Evolutionary conservation across 2,797 vertebrate species (phyloP).

Genomic region (Coregonus sp.): DNA sequence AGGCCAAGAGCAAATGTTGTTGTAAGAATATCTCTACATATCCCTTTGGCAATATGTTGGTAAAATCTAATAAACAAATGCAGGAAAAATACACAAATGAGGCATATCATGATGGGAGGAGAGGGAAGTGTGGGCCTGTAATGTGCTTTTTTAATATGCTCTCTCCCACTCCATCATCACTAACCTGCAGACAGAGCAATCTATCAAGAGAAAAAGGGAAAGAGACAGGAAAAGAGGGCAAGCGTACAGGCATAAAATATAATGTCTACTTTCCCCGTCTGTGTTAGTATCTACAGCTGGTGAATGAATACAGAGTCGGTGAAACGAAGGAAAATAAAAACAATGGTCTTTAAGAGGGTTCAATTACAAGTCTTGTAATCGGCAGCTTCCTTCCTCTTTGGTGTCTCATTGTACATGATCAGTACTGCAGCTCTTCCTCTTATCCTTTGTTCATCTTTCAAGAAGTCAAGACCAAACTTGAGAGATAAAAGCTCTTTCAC

Average conservation of each 20-base stretch:
- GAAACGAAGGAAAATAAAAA: background rate
- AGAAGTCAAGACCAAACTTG: conserved; percentile 49
- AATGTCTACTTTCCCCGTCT: background rate
- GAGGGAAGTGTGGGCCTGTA: conserved; percentile 7
- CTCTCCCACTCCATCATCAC: conserved; percentile 48
- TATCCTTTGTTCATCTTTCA: conserved; percentile 41
- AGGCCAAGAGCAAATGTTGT: conserved; percentile 16
- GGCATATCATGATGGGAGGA: conserved; percentile 24
- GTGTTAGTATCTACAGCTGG: background rate
- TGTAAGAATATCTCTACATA: background rate
- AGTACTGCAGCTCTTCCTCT: conserved; percentile 8
- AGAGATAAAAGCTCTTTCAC: conserved; percentile 45
- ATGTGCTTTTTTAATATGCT: conserved; percentile 22
- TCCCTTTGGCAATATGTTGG: background rate
- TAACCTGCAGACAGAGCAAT: conserved; percentile 41
- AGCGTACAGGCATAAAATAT: background rate
- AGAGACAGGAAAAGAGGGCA: conserved; percentile 7
- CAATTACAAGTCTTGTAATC: background rate
- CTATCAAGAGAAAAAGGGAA: conserved; percentile 19
- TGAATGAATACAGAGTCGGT: background rate
- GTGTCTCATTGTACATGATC: background rate
- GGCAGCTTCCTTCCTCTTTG: background rate
- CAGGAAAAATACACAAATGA: conserved; percentile 31
- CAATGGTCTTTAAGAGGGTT: background rate
- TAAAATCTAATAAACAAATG: conserved; percentile 14